These are phyloP conservation scores for Helicoverpa armigera DNA, from an alignment of 1,140 invertebrate species.

Conservation along the genomic window DNA sequence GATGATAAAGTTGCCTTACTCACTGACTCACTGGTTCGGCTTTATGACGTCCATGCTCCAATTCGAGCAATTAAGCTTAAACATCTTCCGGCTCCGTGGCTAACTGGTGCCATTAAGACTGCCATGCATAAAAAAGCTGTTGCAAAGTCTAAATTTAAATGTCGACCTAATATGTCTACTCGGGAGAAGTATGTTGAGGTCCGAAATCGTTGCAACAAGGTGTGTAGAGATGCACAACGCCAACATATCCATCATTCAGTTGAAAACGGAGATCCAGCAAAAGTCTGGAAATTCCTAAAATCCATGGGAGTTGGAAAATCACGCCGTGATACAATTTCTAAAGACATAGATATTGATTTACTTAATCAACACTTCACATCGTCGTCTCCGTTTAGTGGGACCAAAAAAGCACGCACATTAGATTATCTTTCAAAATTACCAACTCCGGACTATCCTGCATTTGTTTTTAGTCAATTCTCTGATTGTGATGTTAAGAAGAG, in stretches of 20 bases:
- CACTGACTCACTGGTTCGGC: background rate
- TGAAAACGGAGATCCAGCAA: constrained; percentile 51
- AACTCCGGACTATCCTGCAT: constrained; percentile 25
- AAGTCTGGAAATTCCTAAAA: constrained; percentile 55
- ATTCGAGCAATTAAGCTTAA: constrained; percentile 20
- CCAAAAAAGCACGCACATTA: constrained; percentile 37
- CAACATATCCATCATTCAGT: constrained; percentile 54
- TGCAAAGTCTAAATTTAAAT: constrained; percentile 2
- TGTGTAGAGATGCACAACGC: constrained; percentile 55
- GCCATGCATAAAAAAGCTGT: background rate
- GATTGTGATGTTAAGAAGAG: constrained; percentile 49
- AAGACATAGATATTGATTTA: constrained; percentile 30
- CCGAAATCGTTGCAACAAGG: constrained; percentile 36
- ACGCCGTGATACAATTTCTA: background rate
- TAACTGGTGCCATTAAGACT: background rate
- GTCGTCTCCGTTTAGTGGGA: background rate
- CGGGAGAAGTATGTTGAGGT: background rate
- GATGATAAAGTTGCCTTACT: background rate
- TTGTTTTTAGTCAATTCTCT: constrained; percentile 34
- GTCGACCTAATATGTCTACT: background rate
- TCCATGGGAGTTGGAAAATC: constrained; percentile 54
- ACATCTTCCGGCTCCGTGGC: constrained; percentile 43
- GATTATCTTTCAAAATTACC: constrained; percentile 29
- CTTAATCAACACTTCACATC: constrained; percentile 47
- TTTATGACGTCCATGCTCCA: constrained; percentile 43